Evolutionary conservation across 2,888 invertebrate genomes (phyloP), one percentile per base, ranked within the genome.

Genomic region (Eupithecia vulgata): DNA sequence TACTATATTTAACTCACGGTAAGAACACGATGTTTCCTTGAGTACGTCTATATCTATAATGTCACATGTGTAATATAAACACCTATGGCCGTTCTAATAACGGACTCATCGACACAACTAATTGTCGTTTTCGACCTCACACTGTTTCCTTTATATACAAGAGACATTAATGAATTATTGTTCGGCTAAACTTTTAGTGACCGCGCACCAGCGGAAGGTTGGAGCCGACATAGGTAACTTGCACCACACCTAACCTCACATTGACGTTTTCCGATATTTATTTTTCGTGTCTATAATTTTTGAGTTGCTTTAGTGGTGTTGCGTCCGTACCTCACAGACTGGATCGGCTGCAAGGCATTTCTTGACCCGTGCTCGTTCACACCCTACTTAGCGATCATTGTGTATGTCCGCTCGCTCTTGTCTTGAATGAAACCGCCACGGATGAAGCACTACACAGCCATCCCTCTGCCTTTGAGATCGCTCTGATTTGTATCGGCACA

Each of bases 151-250:
- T 85, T 87, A 79, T 88, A 81, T 88, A 88, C 87, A 87, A 91
- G 89, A 91, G 87, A 91, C 88, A 93, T 93, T 94, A 94, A 94
- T 92, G 83, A 77, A 87, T 90, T 91, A 88, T 92, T 91, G 84
- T 91, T 92, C 94, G 94, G 94, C 94, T 93, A 90, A 92, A 93
- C 87, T 94, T 95, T 92, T 95, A 96, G 96, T 96, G 95, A 95
- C 96, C 94, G 95, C 96, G 91, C 96, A 95, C 94, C 95, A 96
- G 94, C 95, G 96, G 96, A 96, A 96, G 95, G 95, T 95, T 94
- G 96, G 96, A 95, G 94, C 93, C 92, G 96, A 96, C 91, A 95
- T 96, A 96, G 96, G 96, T 96, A 96, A 96, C 95, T 94, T 94
- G 94, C 94, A 94, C 94, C 84, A 92, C 91, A 93, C 94, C 92